These are phyloP conservation scores for Mus musculus DNA, from an alignment of 2,113 vertebrate genomes.

Conservation along the genomic window DNA sequence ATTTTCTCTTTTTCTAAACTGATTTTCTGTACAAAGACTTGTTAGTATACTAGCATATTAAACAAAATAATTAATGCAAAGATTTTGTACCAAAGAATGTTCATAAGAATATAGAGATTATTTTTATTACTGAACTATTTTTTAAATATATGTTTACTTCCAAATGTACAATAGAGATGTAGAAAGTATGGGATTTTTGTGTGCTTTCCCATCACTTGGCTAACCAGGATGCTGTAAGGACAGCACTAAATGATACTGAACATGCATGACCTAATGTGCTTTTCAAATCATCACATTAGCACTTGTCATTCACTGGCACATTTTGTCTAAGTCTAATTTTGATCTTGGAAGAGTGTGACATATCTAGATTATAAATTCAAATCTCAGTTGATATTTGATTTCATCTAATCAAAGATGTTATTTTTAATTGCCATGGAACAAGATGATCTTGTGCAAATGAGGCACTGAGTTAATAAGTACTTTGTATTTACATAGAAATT, in stretches of 20 bases:
- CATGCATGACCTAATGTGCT: slow-evolving; percentile 36
- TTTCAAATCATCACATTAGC: neutral
- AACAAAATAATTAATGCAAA: slow-evolving; percentile 50
- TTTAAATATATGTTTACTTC: neutral
- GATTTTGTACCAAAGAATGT: neutral
- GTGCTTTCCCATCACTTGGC: slow-evolving; percentile 17
- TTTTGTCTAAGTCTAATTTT: slow-evolving; percentile 75
- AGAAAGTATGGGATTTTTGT: neutral
- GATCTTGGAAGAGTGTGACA: slow-evolving; percentile 68
- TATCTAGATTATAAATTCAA: slow-evolving; percentile 71
- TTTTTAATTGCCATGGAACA: slow-evolving; percentile 82
- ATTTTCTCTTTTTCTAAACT: neutral
- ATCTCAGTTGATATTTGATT: slow-evolving; percentile 79
- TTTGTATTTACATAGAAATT: slow-evolving; percentile 76
- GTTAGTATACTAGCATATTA: slow-evolving; percentile 20
- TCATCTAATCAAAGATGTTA: slow-evolving; percentile 80
- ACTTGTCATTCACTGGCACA: slow-evolving; percentile 56
- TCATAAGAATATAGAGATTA: slow-evolving; percentile 33
- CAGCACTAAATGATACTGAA: slow-evolving; percentile 14
- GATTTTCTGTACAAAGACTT: slow-evolving; percentile 25
- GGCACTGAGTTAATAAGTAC: slow-evolving; percentile 74
- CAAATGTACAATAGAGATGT: neutral
- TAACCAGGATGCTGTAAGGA: slow-evolving; percentile 27
- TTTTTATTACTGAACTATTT: neutral
- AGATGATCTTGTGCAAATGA: slow-evolving; percentile 79